phyloP scores from a whole-genome alignment of 2,888 invertebrate genomes.

The Morpho deidamia region DNA sequence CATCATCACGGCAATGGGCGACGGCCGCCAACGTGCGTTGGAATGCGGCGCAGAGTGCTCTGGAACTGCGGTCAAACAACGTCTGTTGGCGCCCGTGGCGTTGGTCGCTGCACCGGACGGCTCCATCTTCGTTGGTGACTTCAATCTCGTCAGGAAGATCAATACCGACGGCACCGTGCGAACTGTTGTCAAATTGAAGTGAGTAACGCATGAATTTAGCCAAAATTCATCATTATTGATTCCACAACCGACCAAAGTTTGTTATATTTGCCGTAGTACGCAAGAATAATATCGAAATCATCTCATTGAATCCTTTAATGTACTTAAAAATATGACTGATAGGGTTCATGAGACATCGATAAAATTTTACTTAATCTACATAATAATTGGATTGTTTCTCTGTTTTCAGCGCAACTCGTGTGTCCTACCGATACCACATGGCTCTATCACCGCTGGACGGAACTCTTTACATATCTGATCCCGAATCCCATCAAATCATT shows the following conservation, averaged over 20 bases:
- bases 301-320: too few species aligned
- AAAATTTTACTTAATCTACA: too few species aligned
- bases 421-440: constrained; percentile 98
- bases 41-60: constrained; percentile 88
- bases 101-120: constrained; percentile 95
- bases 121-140: constrained; percentile 96
- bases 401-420: constrained; percentile 88
- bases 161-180: constrained; percentile 89
- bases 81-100: constrained; percentile 94
- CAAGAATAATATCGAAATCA: too few species aligned
- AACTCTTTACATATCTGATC: constrained; percentile 96
- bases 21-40: constrained; percentile 91
- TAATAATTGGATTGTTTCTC: neutral
- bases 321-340: too few species aligned
- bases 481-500: constrained; percentile 96
- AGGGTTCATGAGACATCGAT: too few species aligned
- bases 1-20: constrained; percentile 94
- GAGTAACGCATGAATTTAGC: constrained; percentile 30
- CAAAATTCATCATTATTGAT: too few species aligned
- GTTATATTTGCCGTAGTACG: too few species aligned
- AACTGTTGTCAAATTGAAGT: constrained; percentile 90
- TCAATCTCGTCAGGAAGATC: constrained; percentile 93
- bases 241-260: too few species aligned
- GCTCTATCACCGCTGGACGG: constrained; percentile 96
- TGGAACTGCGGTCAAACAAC: constrained; percentile 87